A percentile compares a stretch with the other conserved stretches of the same genome.
Evolutionary conservation across 2,797 vertebrate species (phyloP).

Genomic region (Chloroceryle amazona): DNA sequence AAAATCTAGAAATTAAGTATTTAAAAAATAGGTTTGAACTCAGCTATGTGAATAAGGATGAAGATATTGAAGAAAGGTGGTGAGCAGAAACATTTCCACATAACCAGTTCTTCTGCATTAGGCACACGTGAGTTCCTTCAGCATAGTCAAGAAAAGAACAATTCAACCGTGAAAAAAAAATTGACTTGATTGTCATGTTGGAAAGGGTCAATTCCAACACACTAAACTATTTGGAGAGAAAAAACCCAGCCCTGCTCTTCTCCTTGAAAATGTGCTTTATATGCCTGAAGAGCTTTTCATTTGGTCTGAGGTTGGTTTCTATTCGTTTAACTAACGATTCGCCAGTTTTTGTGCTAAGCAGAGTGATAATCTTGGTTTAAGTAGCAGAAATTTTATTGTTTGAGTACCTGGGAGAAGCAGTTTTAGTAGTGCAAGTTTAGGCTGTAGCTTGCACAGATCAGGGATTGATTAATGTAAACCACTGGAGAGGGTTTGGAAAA

Average conservation of each 20-base stretch:
- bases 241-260: background rate
- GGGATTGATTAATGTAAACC: background rate
- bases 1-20: background rate
- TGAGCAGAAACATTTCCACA: background rate
- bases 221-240: background rate
- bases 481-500: background rate
- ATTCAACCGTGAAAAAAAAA: background rate
- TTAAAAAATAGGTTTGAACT: background rate
- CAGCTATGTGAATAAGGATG: background rate
- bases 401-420: background rate
- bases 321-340: background rate
- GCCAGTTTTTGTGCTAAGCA: background rate
- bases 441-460: background rate
- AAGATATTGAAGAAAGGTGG: background rate
- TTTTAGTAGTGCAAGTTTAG: background rate
- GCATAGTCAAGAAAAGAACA: slow-evolving; percentile 12
- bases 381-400: background rate
- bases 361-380: background rate
- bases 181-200: background rate
- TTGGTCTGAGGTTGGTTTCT: background rate
- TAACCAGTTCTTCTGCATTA: background rate
- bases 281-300: background rate
- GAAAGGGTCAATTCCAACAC: background rate
- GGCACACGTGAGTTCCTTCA: background rate
- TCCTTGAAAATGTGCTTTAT: background rate